Conservation (phyloP, 2,888 invertebrate genomes). For the Tetheella fluctuosa region DNA sequence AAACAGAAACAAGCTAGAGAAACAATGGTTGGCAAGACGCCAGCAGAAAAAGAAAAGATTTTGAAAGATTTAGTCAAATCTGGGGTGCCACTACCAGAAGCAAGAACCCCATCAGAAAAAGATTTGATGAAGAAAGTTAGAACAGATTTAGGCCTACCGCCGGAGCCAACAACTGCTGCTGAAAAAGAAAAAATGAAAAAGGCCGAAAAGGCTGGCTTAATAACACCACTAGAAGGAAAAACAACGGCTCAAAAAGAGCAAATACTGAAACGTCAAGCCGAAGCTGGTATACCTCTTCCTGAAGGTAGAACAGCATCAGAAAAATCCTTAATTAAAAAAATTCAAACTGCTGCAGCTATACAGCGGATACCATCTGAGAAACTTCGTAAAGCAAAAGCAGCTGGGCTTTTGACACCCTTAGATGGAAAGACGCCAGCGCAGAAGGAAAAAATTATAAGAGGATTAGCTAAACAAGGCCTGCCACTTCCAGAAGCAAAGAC, state of each 20-base stretch:
- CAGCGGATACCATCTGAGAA: constrained; percentile 30
- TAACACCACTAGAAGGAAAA: constrained; percentile 39
- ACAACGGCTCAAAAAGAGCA: constrained; percentile 36
- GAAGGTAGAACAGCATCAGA: constrained; percentile 43
- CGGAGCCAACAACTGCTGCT: constrained; percentile 34
- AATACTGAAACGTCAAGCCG: constrained; percentile 28
- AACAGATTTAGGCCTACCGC: constrained; percentile 33
- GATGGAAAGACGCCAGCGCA: constrained; percentile 41
- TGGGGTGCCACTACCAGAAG: constrained; percentile 39
- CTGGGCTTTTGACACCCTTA: constrained; percentile 38
- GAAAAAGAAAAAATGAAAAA: constrained; percentile 22
- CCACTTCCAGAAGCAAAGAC: constrained; percentile 40
- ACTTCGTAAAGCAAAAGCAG: constrained; percentile 35
- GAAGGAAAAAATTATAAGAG: constrained; percentile 39
- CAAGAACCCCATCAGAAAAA: constrained; percentile 37
- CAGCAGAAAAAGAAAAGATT: constrained; percentile 35
- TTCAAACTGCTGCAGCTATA: constrained; percentile 15
- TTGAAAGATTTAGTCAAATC: constrained; percentile 29
- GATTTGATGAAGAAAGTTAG: constrained; percentile 33
- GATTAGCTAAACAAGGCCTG: constrained; percentile 33
- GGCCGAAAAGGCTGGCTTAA: constrained; percentile 34
- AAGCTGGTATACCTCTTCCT: constrained; percentile 37
- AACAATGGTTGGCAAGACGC: constrained; percentile 31
- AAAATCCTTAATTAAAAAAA: constrained; percentile 28
- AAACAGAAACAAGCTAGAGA: constrained; percentile 7